Percentiles rank a stretch among this genome's conserved stretches.
These are phyloP conservation scores for Acrossocheilus fasciatus DNA, from an alignment of 2,797 vertebrate genomes.

Conservation along the genomic window DNA sequence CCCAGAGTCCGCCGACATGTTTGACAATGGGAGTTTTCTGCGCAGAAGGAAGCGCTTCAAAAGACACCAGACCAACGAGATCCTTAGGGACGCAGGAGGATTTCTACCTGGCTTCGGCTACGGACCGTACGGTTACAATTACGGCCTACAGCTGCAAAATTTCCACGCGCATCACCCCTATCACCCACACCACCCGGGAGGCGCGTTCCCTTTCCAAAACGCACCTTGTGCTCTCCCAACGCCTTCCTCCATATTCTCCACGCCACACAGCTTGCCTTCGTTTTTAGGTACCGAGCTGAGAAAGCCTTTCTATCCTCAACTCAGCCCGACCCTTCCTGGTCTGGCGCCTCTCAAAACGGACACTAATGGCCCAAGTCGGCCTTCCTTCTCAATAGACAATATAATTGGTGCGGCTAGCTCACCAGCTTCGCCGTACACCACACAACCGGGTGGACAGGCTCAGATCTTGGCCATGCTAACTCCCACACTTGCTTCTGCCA, in stretches of 20 bases:
- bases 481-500: conserved; percentile 89
- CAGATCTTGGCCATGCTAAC: conserved; percentile 94
- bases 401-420: conserved; percentile 88
- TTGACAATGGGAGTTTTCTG: conserved; percentile 94
- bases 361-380: conserved; percentile 78
- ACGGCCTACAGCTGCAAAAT: conserved; percentile 93
- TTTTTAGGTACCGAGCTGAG: conserved; percentile 85
- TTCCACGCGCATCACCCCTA: conserved; percentile 85
- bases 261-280: conserved; percentile 79
- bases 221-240: conserved; percentile 83
- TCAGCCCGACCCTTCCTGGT: conserved; percentile 82
- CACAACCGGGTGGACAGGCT: conserved; percentile 84
- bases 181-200: conserved; percentile 77
- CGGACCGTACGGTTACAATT: conserved; percentile 95
- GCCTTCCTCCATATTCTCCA: conserved; percentile 79
- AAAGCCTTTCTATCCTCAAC: conserved; percentile 92
- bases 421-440: conserved; percentile 82
- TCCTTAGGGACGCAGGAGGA: conserved; percentile 86
- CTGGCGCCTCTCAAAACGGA: conserved; percentile 90
- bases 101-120: conserved; percentile 95
- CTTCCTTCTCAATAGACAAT: conserved; percentile 97
- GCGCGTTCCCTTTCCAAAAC: conserved; percentile 82
- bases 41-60: conserved; percentile 94
- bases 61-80: conserved; percentile 86
- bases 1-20: conserved; percentile 94